Evolutionary conservation across 2,888 invertebrate genomes (phyloP), one percentile per base, ranked within the genome.

Genomic region (Amiota minor): DNA sequence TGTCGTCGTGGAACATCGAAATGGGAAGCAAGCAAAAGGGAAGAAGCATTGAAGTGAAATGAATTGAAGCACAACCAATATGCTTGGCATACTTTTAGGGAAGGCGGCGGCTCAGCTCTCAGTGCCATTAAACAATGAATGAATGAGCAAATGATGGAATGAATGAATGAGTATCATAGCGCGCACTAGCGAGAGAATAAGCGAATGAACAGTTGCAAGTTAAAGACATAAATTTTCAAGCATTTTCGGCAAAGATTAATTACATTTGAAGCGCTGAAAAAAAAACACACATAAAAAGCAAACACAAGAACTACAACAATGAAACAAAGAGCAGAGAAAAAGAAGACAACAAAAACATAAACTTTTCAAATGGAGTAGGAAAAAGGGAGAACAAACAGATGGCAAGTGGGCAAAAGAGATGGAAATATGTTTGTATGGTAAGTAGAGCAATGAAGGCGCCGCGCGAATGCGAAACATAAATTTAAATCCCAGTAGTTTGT

Each of bases 231-330:
- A 86, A 87, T 87, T 88, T 81, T 79, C 79, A 77, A 80, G 80
- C 80, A 86, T 86, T 87, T 85, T 81, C 79, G 81, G 78, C 81
- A 77, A 86, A 88, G 87, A 87, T 87, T 87, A 87, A 87, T 87
- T 86, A 83, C 86, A 75, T 71, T 76, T 70, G 76, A 46, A 76
- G 74, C 75, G 69, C 6, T n/a, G 47, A 56, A 16, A 61, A 73
- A 72, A 73, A 72, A 45, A 59, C 71, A 72, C 49, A 61, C 69
- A 71, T 68, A 67, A 45, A 70, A 64, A 76, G 69, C 69, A 75
- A 61, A 67, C 70, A 61, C 70, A 74, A 74, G 65, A 67, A 72
- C 49, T 73, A 55, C 53, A 65, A 53, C 45, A 72, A 56, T 18
- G 53, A 69, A 45, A 62, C 64, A 45, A n/a, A 23, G 16, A 45